Evolutionary conservation across 2,797 vertebrate species (phyloP).

Genomic region (Cossypha polioptera): DNA sequence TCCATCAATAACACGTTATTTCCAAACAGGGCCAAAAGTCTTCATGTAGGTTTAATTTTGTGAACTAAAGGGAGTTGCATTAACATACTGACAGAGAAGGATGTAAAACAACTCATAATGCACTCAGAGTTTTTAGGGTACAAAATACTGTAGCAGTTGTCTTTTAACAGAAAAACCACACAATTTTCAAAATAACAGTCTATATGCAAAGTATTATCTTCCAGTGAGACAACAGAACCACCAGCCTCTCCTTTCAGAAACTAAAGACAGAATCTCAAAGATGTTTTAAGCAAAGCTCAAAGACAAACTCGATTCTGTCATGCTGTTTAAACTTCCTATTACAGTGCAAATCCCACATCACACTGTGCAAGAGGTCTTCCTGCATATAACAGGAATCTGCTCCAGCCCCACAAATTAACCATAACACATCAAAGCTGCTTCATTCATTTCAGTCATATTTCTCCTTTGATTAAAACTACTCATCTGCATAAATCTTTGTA

Average conservation of each 20-base stretch:
- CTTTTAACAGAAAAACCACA: not conserved
- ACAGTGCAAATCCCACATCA: not conserved
- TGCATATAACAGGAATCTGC: not conserved
- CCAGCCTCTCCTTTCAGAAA: not conserved
- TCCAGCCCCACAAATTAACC: not conserved
- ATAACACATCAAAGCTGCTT: not conserved
- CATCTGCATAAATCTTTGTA: slow-evolving; percentile 9
- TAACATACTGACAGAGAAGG: not conserved
- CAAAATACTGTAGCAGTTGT: not conserved
- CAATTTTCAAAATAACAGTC: not conserved
- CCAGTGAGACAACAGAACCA: not conserved
- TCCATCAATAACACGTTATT: not conserved
- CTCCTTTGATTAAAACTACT: slow-evolving; percentile 9
- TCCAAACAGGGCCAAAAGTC: not conserved
- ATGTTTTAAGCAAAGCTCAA: not conserved
- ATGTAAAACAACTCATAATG: not conserved
- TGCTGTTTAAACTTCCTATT: not conserved
- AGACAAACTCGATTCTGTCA: not conserved
- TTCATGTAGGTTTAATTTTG: fast-evolving
- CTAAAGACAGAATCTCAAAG: not conserved
- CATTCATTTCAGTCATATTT: not conserved
- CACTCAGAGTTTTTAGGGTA: not conserved
- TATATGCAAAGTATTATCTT: not conserved
- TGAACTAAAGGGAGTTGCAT: not conserved
- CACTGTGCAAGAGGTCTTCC: not conserved